phyloP scores from a whole-genome alignment of 2,888 invertebrate genomes.

The Abscondita cerata region DNA sequence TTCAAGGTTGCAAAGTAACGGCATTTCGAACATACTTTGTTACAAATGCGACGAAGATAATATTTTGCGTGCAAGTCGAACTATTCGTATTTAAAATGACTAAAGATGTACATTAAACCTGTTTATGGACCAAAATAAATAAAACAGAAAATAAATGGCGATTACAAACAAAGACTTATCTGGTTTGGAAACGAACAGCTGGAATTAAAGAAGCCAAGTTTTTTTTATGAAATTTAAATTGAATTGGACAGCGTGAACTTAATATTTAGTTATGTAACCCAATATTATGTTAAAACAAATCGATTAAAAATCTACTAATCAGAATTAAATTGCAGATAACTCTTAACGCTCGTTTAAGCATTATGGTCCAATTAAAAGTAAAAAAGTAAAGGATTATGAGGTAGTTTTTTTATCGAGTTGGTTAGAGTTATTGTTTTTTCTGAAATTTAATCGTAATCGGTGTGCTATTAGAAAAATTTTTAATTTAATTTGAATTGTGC shows the following conservation, averaged over 20 bases:
- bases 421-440: no score
- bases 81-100: slow-evolving; percentile 5
- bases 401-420: no score
- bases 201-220: slow-evolving; percentile 14
- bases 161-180: slow-evolving; percentile 29
- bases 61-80: no score
- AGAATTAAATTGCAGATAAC: background rate
- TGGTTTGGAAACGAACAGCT: slow-evolving; percentile 22
- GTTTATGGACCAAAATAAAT: slow-evolving; percentile 24
- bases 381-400: no score
- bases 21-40: no score
- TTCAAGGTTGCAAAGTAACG: no score
- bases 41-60: no score
- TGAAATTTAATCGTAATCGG: no score
- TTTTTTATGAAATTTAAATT: background rate
- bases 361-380: no score
- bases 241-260: slow-evolving; percentile 7
- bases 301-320: slow-evolving; percentile 8
- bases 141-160: slow-evolving; percentile 17
- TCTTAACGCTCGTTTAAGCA: no score
- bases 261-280: slow-evolving; percentile 23
- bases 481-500: no score
- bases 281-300: slow-evolving; percentile 19
- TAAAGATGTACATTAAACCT: slow-evolving; percentile 18
- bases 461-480: no score